Evolutionary conservation across 2,113 vertebrate genomes (phyloP).

Genomic region (Odobenus rosmarus): DNA sequence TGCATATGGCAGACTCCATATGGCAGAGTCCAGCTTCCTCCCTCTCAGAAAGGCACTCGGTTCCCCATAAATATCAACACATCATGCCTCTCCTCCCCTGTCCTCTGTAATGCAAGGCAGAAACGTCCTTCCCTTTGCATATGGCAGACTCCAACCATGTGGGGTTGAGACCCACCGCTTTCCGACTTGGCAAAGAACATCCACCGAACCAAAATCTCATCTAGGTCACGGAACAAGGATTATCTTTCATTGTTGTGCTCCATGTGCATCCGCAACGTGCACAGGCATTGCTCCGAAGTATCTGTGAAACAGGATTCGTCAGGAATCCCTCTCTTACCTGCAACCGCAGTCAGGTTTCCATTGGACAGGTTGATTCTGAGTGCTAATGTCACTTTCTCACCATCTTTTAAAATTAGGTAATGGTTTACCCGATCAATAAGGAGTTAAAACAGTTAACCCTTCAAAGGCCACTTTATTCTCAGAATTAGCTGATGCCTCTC

Average conservation of each 20-base stretch:
- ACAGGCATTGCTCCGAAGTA: fast-evolving
- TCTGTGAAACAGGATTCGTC: too few relatives aligned
- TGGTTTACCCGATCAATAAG: neutral
- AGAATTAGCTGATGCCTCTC: neutral
- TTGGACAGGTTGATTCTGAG: fast-evolving
- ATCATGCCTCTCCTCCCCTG: neutral
- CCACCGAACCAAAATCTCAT: fast-evolving
- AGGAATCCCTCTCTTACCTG: neutral
- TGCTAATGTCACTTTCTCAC: neutral
- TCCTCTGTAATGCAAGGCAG: neutral
- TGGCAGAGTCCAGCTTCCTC: too few relatives aligned
- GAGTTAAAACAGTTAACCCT: too few relatives aligned
- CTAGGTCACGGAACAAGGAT: too few relatives aligned
- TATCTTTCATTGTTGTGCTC: too few relatives aligned
- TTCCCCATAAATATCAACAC: fast-evolving
- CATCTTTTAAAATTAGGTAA: neutral
- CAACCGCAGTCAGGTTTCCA: fast-evolving
- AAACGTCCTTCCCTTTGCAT: fast-evolving
- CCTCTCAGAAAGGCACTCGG: fast-evolving
- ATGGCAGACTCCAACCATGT: fast-evolving
- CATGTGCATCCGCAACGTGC: too few relatives aligned
- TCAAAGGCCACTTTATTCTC: neutral
- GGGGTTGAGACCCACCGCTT: neutral
- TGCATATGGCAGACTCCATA: neutral
- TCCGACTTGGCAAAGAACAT: too few relatives aligned